Conservation (phyloP, 1,140 invertebrate genomes). For the Camponotus vicinus region DNA sequence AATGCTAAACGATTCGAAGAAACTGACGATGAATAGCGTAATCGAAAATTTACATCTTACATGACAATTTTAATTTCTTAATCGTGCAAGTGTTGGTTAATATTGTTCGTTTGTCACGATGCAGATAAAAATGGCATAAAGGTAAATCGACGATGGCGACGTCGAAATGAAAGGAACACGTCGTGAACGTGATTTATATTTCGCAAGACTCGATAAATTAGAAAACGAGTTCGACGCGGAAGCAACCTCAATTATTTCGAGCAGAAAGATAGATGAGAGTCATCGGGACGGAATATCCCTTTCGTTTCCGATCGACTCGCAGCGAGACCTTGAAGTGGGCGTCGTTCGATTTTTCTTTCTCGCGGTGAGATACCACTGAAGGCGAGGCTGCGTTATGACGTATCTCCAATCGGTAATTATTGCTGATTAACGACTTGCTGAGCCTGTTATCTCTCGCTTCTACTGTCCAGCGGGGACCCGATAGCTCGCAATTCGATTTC, state of each 20-base stretch:
- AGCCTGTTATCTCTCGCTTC: slow-evolving; percentile 74
- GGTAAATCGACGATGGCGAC: slow-evolving; percentile 19
- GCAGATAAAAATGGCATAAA: slow-evolving; percentile 12
- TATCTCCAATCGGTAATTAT: slow-evolving; percentile 82
- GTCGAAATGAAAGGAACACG: not conserved
- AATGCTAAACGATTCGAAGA: not conserved
- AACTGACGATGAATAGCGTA: not conserved
- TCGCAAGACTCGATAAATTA: slow-evolving; percentile 47
- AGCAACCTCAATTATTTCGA: slow-evolving; percentile 67
- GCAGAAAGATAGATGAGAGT: slow-evolving; percentile 65
- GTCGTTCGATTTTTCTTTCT: slow-evolving; percentile 69
- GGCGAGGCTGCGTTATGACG: slow-evolving; percentile 72
- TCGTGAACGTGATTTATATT: slow-evolving; percentile 46
- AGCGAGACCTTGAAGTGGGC: slow-evolving; percentile 41
- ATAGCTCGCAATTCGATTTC: slow-evolving; percentile 71
- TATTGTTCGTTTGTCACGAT: not conserved
- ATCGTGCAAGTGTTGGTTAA: not conserved
- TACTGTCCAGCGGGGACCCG: slow-evolving; percentile 65
- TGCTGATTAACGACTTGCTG: slow-evolving; percentile 81
- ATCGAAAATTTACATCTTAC: slow-evolving; percentile 7
- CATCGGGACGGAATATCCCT: slow-evolving; percentile 68
- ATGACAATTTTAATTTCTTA: slow-evolving; percentile 21
- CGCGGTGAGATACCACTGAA: slow-evolving; percentile 64
- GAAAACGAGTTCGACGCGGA: slow-evolving; percentile 59
- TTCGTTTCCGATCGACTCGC: slow-evolving; percentile 70